These are phyloP conservation scores for Ornithoptera priamus DNA, from an alignment of 2,888 invertebrate species.

Conservation along the genomic window DNA sequence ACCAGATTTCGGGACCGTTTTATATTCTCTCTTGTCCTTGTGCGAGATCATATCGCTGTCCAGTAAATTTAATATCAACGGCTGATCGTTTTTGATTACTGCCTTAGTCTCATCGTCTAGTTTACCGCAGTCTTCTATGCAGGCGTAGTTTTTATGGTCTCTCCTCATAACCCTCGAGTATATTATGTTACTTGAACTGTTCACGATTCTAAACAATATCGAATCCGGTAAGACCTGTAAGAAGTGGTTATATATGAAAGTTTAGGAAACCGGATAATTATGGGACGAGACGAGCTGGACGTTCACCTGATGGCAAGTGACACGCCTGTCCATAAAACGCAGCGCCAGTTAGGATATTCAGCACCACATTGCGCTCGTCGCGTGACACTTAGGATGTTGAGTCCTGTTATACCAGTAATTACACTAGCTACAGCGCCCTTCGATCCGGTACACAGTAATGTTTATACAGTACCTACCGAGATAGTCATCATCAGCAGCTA, in stretches of 20 bases:
- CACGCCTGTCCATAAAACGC: too few relatives aligned
- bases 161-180: conserved; percentile 62
- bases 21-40: conserved; percentile 39
- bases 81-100: conserved; percentile 40
- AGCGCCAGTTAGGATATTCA: too few relatives aligned
- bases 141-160: conserved; percentile 48
- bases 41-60: conserved; percentile 13
- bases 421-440: too few relatives aligned
- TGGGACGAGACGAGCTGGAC: too few relatives aligned
- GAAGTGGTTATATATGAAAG: background rate
- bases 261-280: too few relatives aligned
- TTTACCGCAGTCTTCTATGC: conserved; percentile 50
- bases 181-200: conserved; percentile 49
- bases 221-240: conserved; percentile 51
- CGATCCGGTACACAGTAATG: too few relatives aligned
- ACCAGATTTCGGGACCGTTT: conserved; percentile 24
- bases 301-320: too few relatives aligned
- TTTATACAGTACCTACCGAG: too few relatives aligned
- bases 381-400: too few relatives aligned
- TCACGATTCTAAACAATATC: conserved; percentile 53
- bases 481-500: too few relatives aligned
- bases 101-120: conserved; percentile 41
- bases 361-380: too few relatives aligned
- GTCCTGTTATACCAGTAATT: too few relatives aligned
- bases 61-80: conserved; percentile 39